These are phyloP conservation scores for Vanessa cardui DNA, from an alignment of 2,888 invertebrate genomes.

Conservation along the genomic window DNA sequence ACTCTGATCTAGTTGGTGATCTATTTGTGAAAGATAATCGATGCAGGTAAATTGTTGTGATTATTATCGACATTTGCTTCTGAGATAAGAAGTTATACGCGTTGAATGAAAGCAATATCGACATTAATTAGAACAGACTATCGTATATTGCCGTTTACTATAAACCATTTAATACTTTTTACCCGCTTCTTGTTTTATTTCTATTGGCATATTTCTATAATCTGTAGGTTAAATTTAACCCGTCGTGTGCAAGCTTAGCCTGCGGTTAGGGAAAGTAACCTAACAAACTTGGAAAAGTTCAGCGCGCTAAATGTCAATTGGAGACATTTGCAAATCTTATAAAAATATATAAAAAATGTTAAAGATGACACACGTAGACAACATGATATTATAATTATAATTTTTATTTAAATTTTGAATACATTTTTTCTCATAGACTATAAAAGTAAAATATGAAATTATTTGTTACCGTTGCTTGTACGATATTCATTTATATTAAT, in stretches of 20 bases:
- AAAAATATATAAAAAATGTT: constrained; percentile 15
- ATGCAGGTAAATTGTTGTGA: constrained; percentile 67
- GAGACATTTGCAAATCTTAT: constrained; percentile 49
- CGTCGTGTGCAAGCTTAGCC: constrained; percentile 23
- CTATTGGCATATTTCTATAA: constrained; percentile 1
- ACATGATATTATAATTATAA: too few species aligned
- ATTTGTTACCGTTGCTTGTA: too few species aligned
- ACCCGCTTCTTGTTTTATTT: background rate
- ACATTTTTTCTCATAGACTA: too few species aligned
- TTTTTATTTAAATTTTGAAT: too few species aligned
- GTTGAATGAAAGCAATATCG: background rate
- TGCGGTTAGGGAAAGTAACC: constrained; percentile 53
- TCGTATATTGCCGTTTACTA: background rate
- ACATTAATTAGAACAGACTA: background rate
- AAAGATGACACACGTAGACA: too few species aligned
- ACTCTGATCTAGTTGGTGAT: constrained; percentile 43
- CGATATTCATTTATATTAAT: too few species aligned
- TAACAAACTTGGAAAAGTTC: constrained; percentile 48
- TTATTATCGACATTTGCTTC: constrained; percentile 35
- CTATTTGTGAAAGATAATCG: constrained; percentile 50
- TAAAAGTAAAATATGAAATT: too few species aligned
- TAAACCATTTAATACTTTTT: background rate
- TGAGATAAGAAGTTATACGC: constrained; percentile 1
- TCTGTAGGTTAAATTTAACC: constrained; percentile 8
- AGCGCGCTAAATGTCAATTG: constrained; percentile 51